phyloP scores from a whole-genome alignment of 2,113 vertebrate species.

The Dromaius novaehollandiae region DNA sequence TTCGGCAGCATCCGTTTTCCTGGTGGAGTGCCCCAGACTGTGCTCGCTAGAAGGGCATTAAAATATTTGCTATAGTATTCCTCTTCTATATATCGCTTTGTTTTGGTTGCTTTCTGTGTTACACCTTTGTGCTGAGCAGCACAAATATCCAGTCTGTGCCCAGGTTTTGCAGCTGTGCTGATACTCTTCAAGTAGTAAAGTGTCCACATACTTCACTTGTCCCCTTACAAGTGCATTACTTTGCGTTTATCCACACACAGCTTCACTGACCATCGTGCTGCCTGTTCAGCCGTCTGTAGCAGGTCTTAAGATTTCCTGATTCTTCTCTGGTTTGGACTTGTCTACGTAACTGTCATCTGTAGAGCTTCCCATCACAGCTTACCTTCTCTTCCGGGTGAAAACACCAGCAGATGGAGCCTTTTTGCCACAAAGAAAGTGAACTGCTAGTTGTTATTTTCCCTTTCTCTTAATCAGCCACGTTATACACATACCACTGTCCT shows the following conservation, averaged over 20 bases:
- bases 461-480: neutral
- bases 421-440: neutral
- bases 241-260: neutral
- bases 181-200: neutral
- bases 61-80: neutral
- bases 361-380: neutral
- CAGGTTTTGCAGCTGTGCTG: neutral
- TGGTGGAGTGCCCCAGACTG: neutral
- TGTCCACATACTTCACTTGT: fast-evolving
- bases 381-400: neutral
- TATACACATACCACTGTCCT: fast-evolving
- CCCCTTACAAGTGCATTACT: neutral
- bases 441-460: neutral
- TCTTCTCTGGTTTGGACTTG: neutral
- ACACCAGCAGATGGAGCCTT: constrained; percentile 58
- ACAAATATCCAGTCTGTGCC: fast-evolving
- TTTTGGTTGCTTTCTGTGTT: neutral
- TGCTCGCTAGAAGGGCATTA: neutral
- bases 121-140: neutral
- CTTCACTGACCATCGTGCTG: neutral
- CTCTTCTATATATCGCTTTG: neutral
- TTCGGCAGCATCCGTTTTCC: neutral
- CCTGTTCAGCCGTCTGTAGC: neutral
- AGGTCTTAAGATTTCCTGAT: neutral
- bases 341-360: neutral